A percentile compares a stretch with the other conserved stretches of the same genome.
phyloP scores from a whole-genome alignment of 2,888 invertebrate species.

The Himalopsyche japonica region DNA sequence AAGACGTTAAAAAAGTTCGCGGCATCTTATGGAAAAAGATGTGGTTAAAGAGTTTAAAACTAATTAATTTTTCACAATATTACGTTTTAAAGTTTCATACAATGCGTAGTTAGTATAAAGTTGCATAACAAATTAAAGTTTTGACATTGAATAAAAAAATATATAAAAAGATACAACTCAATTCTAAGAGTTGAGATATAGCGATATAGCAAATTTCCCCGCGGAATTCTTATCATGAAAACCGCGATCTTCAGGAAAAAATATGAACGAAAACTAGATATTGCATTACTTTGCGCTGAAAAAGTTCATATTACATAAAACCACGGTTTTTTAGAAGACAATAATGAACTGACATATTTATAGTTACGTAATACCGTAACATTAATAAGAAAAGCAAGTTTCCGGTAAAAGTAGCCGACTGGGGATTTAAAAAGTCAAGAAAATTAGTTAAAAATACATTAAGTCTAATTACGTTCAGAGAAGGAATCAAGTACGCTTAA shows the following conservation, averaged over 20 bases:
- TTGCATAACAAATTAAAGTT: background rate
- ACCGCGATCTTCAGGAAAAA: background rate
- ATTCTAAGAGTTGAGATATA: background rate
- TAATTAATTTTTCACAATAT: background rate
- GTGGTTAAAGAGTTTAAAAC: no score
- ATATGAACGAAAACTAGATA: background rate
- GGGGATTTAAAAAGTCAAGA: background rate
- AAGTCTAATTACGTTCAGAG: background rate
- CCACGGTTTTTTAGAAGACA: background rate
- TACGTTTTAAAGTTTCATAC: no score
- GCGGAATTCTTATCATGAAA: background rate
- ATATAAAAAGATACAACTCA: background rate
- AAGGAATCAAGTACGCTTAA: background rate
- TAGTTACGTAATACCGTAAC: background rate
- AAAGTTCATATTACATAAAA: background rate
- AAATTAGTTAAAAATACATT: background rate
- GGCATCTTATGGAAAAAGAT: no score
- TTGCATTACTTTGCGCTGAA: background rate
- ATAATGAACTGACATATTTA: background rate
- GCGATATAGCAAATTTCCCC: background rate
- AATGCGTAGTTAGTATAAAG: background rate
- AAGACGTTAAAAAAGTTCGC: no score
- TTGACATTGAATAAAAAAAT: background rate
- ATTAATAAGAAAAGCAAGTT: background rate
- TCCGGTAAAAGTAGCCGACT: background rate